Conservation (phyloP, 2,888 invertebrate genomes). For the Tryphoninae sp. region DNA sequence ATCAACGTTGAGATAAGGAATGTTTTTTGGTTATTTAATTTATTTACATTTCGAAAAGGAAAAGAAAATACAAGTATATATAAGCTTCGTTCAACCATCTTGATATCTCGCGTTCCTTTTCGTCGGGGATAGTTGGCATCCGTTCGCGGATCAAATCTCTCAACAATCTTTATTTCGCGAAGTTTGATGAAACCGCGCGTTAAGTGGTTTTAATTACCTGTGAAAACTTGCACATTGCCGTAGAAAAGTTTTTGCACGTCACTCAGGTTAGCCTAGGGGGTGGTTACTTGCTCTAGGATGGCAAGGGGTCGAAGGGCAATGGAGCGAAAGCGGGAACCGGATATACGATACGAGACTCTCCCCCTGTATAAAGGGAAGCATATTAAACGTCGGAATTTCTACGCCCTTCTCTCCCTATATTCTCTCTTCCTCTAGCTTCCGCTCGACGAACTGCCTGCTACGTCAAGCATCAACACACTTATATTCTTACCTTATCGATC, state of each 20-base stretch:
- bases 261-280: slow-evolving; percentile 58
- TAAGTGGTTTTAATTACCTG: slow-evolving; percentile 75
- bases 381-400: slow-evolving; percentile 61
- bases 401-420: slow-evolving; percentile 32
- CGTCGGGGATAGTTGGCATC: neutral
- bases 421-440: slow-evolving; percentile 38
- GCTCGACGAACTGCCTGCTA: slow-evolving; percentile 51
- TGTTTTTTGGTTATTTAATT: neutral
- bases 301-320: slow-evolving; percentile 43
- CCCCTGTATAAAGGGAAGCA: slow-evolving; percentile 30
- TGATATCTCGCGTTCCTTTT: neutral
- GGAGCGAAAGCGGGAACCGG: slow-evolving; percentile 33
- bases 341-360: slow-evolving; percentile 13
- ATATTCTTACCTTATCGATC: slow-evolving; percentile 62
- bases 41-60: neutral
- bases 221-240: slow-evolving; percentile 67
- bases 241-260: slow-evolving; percentile 69
- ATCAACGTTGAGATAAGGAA: too few species aligned
- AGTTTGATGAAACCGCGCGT: slow-evolving; percentile 70
- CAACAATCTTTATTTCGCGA: slow-evolving; percentile 67
- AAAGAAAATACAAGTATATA: neutral
- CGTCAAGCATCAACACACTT: slow-evolving; percentile 61
- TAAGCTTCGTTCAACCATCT: neutral
- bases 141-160: slow-evolving; percentile 41
- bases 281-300: slow-evolving; percentile 36